Conservation (phyloP, 2,888 invertebrate genomes). For the Limnephilus lunatus region DNA sequence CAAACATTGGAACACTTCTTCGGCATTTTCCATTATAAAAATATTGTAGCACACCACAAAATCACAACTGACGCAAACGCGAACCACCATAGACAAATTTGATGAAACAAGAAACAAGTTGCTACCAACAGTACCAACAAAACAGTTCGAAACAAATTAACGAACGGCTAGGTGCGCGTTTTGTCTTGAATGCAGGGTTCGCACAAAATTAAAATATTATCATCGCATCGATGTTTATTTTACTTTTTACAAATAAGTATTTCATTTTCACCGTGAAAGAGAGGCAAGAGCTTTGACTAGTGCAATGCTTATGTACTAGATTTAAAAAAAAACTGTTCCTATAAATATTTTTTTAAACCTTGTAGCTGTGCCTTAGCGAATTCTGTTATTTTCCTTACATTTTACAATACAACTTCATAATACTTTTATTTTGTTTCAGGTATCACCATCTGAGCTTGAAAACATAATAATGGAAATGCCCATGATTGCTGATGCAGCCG, state of each 20-base stretch:
- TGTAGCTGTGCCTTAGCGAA: neutral
- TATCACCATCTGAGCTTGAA: constrained; percentile 91
- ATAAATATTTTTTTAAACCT: neutral
- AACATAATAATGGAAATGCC: constrained; percentile 84
- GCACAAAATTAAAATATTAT: neutral
- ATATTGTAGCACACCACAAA: constrained; percentile 38
- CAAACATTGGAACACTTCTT: constrained; percentile 88
- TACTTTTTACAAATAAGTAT: neutral
- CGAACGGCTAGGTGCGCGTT: neutral
- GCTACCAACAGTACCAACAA: neutral
- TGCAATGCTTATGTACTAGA: too few relatives aligned
- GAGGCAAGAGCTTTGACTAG: neutral
- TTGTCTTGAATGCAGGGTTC: neutral
- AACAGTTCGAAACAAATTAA: neutral
- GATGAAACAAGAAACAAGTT: neutral
- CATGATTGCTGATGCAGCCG: constrained; percentile 86
- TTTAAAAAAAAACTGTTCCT: too few relatives aligned
- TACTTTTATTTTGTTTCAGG: constrained; percentile 74
- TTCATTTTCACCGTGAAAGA: neutral
- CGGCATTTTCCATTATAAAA: constrained; percentile 86
- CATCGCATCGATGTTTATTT: neutral
- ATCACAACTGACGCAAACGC: constrained; percentile 57
- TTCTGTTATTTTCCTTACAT: neutral
- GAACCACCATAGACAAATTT: constrained; percentile 33
- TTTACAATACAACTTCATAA: neutral